Conservation (phyloP, 2,888 invertebrate genomes). For the Leptarthrus brevirostris region DNA sequence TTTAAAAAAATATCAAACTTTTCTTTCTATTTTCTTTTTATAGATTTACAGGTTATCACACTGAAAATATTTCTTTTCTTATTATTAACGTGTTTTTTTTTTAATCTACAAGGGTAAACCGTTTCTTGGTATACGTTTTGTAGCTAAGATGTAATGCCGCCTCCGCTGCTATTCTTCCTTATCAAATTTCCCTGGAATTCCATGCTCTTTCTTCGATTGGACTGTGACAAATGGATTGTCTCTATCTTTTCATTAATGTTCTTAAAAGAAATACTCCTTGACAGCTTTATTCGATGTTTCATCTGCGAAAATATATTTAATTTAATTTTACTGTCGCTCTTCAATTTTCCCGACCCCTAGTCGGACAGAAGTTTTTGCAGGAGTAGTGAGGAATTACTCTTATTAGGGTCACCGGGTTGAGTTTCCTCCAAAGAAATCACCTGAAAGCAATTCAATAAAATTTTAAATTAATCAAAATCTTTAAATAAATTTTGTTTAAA, state of each 20-base stretch:
- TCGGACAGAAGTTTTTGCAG: conserved; percentile 43
- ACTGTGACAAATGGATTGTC: conserved; percentile 11
- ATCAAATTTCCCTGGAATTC: neutral
- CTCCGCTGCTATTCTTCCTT: neutral
- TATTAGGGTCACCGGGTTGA: conserved; percentile 77
- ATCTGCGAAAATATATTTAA: too few relatives aligned
- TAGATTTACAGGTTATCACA: conserved; percentile 46
- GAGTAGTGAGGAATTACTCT: conserved; percentile 68
- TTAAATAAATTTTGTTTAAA: too few relatives aligned
- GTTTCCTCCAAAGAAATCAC: conserved; percentile 81
- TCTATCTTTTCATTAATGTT: too few relatives aligned
- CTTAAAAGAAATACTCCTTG: too few relatives aligned
- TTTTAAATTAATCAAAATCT: too few relatives aligned
- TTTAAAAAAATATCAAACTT: conserved; percentile 48
- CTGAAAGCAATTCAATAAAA: conserved; percentile 60
- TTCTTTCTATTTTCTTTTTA: conserved; percentile 35
- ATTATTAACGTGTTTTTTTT: conserved; percentile 16
- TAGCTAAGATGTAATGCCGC: conserved; percentile 47
- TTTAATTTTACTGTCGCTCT: neutral
- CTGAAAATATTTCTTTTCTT: conserved; percentile 44
- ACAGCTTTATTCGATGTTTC: conserved; percentile 9
- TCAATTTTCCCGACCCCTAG: conserved; percentile 29
- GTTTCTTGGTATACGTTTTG: conserved; percentile 47
- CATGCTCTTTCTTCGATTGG: conserved; percentile 14
- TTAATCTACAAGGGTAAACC: conserved; percentile 44